Evolutionary conservation across 2,797 vertebrate species (phyloP), one percentile per base, ranked within the genome.

Genomic region (Labroides dimidiatus): DNA sequence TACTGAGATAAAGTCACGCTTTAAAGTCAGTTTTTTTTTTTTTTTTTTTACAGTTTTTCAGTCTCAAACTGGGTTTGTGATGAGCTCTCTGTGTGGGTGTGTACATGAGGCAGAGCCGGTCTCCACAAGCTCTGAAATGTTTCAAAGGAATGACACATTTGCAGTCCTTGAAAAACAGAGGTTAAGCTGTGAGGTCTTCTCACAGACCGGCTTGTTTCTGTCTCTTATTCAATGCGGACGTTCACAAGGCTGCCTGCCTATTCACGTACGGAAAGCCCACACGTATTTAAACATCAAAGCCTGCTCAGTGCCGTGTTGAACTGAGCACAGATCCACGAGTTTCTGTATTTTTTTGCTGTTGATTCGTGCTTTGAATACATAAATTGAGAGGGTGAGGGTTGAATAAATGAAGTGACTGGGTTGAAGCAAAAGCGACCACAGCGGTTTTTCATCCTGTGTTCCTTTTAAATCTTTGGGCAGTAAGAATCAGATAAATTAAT

Each of bases 401-500:
- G 71, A 75, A 84, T 81, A 78, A 75, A 78, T 77, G 66, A 82
- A 82, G 55, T 41, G 24, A 72, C 24, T 54, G 62, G 52, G 61
- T 44, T 65, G 53, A 24, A 78, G 52, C 56, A 76, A 79, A 59
- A 71, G 47, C 19, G n/a, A 49, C 55, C 19, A 13, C 42, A 77
- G 70, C 44, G n/a, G 14, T 80, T 86, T n/a, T 87, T 81, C 10
- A 78, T 76, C 60, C 72, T 68, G 53, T 86, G 73, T 78, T 89
- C 67, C 72, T 84, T 84, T 81, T 81, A 87, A 82, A 86, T 86
- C 85, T 90, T 81, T 81, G 75, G 77, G 52, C 71, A 68, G 66
- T 57, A 77, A 77, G 73, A 79, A 82, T 86, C 74, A 17, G 52
- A 87, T 93, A 55, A 81, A 92, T 90, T 74, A 89, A 78, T 90